Evolutionary conservation across 1,140 invertebrate species (phyloP), one percentile per base, ranked within the genome.

Genomic region (Gonioctena quinquepunctata): DNA sequence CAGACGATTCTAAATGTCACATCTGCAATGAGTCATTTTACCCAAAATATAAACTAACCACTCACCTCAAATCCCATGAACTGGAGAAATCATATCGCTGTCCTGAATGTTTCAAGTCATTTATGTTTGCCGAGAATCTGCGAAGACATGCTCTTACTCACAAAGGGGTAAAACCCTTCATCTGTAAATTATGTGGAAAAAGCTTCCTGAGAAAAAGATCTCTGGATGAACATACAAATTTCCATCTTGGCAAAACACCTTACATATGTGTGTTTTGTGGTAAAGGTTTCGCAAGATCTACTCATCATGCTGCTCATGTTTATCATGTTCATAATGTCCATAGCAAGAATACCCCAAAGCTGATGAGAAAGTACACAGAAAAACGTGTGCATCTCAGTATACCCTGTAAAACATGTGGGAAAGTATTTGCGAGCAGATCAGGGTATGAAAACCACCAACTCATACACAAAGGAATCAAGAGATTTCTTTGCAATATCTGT

Each of bases 241-340:
- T 65, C n/a, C 80, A 81, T 62, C 79, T 77, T 6, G 80, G 80
- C 2, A 78, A 81, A 72, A 64, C 72, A 2, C 77, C 80, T 59
- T 81, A 78, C 57, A 59, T 76, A 49, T 81, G 80, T 63, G 66
- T 66, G 6, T 67, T 76, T 50, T 81, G 80, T 65, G 67, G 66
- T 16, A 69, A 66, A 49, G 73, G 73, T 11, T 81, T 77, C 65
- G 77, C 59, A 62, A 76, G 68, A 25, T 11, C 22, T 13, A 11
- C 25, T 19, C 8, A 57, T 57, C 61, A 77, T 66, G 28, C 69
- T 21, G 69, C 72, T n/a, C 69, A 72, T 66, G 68, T 74, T 63
- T 66, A 73, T 48, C 72, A 73, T 22, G 68, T 73, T n/a, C 66
- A 73, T 52, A 25, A 57, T 25, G 13, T 42, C 11, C 11, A 42